Evolutionary conservation across 2,113 vertebrate genomes (phyloP), one percentile per base, ranked within the genome.

Genomic region (Nothocercus julius): DNA sequence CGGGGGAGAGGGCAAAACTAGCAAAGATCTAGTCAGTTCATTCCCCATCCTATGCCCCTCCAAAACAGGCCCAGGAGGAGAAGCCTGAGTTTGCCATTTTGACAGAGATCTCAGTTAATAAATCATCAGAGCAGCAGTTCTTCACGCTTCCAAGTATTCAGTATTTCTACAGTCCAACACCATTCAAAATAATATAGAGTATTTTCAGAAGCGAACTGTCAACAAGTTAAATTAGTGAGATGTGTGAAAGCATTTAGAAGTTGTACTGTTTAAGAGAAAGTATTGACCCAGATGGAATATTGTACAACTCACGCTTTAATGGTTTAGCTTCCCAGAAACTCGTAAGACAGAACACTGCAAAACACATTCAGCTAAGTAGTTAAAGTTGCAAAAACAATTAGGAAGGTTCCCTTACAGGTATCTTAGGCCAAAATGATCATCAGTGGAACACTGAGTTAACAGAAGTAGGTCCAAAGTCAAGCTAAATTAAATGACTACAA

Each of bases 331-430:
- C 62, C 56, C 47, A 75, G 14, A 45, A 82, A 87, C 49, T 36
- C 42, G 18, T 32, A 83, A 21, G 34, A 87, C 25, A 82, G 21
- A 82, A 81, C 18, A 45, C 64, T 75, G 73, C 47, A 84, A 64
- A 79, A 56, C 8, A 53, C 0, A 4, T 44, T 81, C 80, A 49
- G 44, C 44, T 42, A 80, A 85, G 59, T 21, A 92, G 54, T 18
- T 78, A n/a, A 84, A 90, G 89, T 62, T 91, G 34, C 62, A 92
- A 12, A 38, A 94, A 84, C 44, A 72, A 79, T 81, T 89, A 70
- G 2, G 2, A 86, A 90, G 56, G 47, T 83, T 72, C 53, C 84
- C 66, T 45, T 38, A 11, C 17, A 92, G 64, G 21, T 13, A 89
- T 14, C 25, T 30, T 64, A 22, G 92, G 86, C 77, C 83, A 92